Evolutionary conservation across 2,888 invertebrate genomes (phyloP), one percentile per base, ranked within the genome.

Genomic region (Baccha elongata): DNA sequence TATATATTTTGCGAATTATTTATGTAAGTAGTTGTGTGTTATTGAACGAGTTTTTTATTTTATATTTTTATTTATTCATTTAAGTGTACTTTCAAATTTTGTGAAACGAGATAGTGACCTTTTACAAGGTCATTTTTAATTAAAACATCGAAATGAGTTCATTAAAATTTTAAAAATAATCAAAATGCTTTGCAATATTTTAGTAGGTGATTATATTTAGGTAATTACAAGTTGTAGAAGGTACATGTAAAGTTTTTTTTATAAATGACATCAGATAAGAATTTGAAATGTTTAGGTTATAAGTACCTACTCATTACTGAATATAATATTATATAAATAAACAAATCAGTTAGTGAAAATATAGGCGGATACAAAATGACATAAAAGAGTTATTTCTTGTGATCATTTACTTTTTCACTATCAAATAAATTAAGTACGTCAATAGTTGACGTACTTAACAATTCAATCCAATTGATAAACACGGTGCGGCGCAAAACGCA

Each of bases 11-110:
- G 21, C 64, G 37, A 62, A 4, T 4, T 21, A 19, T 4, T 3
- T 32, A 5, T 1, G 3, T 21, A 4, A 2, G 23, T 10, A 10
- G 5, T n/a, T 2, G 8, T 23, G 19, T 69, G 13, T 71, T 52
- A 50, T 23, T 60, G 52, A 73, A 73, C 58, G n/a, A 60, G 58
- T 73, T 79, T 75, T 65, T 19, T 58, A 8, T 23, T 44, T 19
- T 8, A 17, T 46, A 10, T 48, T 26, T 26, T 48, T 23, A 26
- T 48, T 35, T 23, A 3, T 6, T 10, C 37, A 13, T 69, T 44
- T 62, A n/a, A 40, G 44, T 50, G 68, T 68, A 73, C 79, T 80
- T 80, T 80, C 74, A 68, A 68, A 74, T 40, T 68, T 53, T 58
- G 48, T 62, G 42, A 26, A 68, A 68, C 68, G 40, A 80, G 74